Evolutionary conservation across 2,888 invertebrate species (phyloP), one percentile per base, ranked within the genome.

Genomic region (Mycalesis mineus): DNA sequence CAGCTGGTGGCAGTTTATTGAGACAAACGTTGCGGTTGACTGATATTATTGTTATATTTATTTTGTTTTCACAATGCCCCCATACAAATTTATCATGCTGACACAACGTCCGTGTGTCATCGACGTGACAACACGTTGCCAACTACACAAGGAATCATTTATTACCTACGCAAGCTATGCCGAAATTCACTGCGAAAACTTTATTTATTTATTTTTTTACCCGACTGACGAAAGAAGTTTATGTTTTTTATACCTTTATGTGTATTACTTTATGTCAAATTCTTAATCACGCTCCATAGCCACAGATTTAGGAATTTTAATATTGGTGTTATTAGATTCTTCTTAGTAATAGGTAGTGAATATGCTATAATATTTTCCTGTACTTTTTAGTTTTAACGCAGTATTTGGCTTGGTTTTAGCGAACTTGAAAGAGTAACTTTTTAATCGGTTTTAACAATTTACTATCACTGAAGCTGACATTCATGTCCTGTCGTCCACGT

Each of bases 401-500:
- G 5, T 22, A 22, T 22, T 22, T n/a, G n/a, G n/a, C n/a, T n/a
- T n/a, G n/a, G n/a, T n/a, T n/a, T n/a, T n/a, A n/a, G n/a, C n/a
- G 22, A 22, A 4, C 22, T 22, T 22, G 5, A 4, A 22, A 22
- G 22, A 17, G 9, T 41, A 41, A 9, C 9, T 41, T 15, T n/a
- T 15, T 4, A 7, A n/a, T 37, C n/a, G 6, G 1, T 37, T 15
- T 9, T 8, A 40, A 0, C 8, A 40, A 8, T 15, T 29, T 22
- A 22, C 9, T 37, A 47, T 9, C 9, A 5, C 8, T 15, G 28
- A 47, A 13, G 17, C 14, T 14, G 29, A 17, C 14, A 45, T 40
- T 9, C n/a, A n/a, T n/a, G n/a, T n/a, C n/a, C n/a, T n/a, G n/a
- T n/a, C 9, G 15, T 52, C 47, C 40, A 41, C 48, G 52, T 48